These are phyloP conservation scores for Orchestes rusci DNA, from an alignment of 2,888 invertebrate species.

Conservation along the genomic window DNA sequence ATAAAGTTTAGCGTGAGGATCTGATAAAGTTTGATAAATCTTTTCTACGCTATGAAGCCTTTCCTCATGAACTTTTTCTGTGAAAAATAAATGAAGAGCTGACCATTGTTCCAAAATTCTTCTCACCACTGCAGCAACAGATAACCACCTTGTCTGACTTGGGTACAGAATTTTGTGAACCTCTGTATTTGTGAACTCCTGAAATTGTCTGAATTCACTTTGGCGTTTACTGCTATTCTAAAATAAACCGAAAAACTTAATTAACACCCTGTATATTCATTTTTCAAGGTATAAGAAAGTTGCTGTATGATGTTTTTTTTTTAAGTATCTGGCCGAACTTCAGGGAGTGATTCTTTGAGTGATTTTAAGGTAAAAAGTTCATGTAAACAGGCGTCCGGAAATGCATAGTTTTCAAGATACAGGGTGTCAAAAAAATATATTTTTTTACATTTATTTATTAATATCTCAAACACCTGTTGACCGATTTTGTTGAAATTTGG, in stretches of 20 bases:
- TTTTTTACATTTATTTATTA: no score
- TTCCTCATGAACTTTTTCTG: not conserved
- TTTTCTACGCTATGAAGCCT: not conserved
- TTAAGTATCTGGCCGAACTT: no score
- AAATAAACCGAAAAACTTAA: not conserved
- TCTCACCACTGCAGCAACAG: constrained; percentile 24
- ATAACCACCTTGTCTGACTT: constrained; percentile 24
- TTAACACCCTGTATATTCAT: constrained; percentile 35
- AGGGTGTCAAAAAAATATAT: no score
- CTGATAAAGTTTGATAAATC: not conserved
- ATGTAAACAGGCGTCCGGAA: no score
- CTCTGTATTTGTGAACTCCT: constrained; percentile 19
- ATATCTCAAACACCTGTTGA: no score
- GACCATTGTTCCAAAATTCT: constrained; percentile 9
- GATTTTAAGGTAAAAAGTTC: no score
- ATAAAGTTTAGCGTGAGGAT: constrained; percentile 1
- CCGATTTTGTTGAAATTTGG: no score
- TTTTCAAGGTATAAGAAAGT: no score
- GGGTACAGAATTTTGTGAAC: constrained; percentile 19
- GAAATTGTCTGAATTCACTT: constrained; percentile 20
- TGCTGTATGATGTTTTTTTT: no score
- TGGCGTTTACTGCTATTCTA: constrained; percentile 20
- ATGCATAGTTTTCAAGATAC: no score
- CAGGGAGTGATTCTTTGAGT: no score
- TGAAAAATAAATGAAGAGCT: not conserved